phyloP scores from a whole-genome alignment of 2,888 invertebrate species.

The Geotrupes spiniger region DNA sequence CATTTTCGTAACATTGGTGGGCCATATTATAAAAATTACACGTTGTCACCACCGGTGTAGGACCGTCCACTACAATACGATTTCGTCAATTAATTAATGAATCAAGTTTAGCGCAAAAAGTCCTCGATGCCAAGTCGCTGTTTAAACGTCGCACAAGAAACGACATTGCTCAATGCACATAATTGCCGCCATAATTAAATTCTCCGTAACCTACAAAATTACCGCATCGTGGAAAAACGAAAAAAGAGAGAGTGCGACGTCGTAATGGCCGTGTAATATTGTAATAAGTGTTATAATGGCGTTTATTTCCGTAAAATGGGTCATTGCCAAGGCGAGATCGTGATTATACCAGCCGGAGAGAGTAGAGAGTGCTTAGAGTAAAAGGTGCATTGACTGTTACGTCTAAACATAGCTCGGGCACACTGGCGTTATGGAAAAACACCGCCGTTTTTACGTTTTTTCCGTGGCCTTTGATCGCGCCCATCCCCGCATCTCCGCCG shows the following conservation, averaged over 20 bases:
- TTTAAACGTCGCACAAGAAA: not conserved
- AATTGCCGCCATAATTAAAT: not conserved
- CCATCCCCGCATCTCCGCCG: not conserved
- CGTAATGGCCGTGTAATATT: conserved; percentile 24
- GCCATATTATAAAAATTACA: too few relatives aligned
- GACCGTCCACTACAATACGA: too few relatives aligned
- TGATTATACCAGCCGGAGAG: conserved; percentile 30
- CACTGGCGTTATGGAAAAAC: not conserved
- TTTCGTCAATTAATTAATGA: too few relatives aligned
- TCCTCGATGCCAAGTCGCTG: too few relatives aligned
- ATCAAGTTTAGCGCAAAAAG: too few relatives aligned
- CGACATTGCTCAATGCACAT: not conserved
- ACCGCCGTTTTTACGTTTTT: not conserved
- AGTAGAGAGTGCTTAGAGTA: conserved; percentile 14
- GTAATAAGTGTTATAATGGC: conserved; percentile 24
- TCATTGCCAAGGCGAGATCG: conserved; percentile 38
- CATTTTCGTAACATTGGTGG: too few relatives aligned
- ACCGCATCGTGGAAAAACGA: not conserved
- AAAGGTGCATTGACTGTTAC: conserved; percentile 12
- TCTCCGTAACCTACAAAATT: conserved; percentile 1
- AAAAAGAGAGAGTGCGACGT: conserved; percentile 9
- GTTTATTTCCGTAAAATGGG: conserved; percentile 34
- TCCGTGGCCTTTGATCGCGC: not conserved
- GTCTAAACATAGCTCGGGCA: conserved; percentile 8
- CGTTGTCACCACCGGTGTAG: too few relatives aligned